Evolutionary conservation across 2,888 invertebrate species (phyloP).

Genomic region (Drosophila nr. fundita): DNA sequence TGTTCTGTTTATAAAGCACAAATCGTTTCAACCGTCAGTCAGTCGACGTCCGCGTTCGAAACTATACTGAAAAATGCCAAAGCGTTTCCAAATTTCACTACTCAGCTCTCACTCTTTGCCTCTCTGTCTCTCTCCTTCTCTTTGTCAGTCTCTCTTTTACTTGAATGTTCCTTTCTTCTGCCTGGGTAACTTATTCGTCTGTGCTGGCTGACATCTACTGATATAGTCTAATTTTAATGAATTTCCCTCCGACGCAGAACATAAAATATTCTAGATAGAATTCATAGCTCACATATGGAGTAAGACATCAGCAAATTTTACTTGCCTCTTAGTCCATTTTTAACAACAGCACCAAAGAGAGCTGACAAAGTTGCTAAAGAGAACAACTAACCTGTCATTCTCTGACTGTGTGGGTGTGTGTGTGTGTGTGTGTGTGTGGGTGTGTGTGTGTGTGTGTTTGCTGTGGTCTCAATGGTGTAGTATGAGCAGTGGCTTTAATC

Average conservation of each 20-base stretch:
- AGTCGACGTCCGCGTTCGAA: constrained; percentile 68
- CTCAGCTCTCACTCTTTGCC: constrained; percentile 37
- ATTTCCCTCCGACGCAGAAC: constrained; percentile 44
- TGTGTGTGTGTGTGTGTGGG: background rate
- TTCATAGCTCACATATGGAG: constrained; percentile 45
- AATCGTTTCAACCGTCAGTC: constrained; percentile 52
- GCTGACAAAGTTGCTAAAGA: constrained; percentile 42
- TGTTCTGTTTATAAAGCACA: constrained; percentile 35
- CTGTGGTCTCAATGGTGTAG: constrained; percentile 2
- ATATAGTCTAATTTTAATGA: constrained; percentile 76
- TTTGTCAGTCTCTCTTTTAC: constrained; percentile 33
- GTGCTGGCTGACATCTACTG: constrained; percentile 44
- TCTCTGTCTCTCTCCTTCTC: constrained; percentile 22
- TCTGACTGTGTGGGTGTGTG: constrained; percentile 8
- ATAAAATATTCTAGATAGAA: constrained; percentile 39
- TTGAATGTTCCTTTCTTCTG: constrained; percentile 19
- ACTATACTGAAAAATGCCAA: constrained; percentile 74
- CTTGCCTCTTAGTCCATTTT: constrained; percentile 47
- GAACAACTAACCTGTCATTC: constrained; percentile 19
- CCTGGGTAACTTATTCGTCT: constrained; percentile 44
- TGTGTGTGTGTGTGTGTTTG: background rate
- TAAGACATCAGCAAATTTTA: constrained; percentile 13
- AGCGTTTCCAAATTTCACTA: constrained; percentile 77
- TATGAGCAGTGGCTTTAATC: constrained; percentile 28
- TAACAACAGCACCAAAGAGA: constrained; percentile 58